These are phyloP conservation scores for Lasioglossum zephyrum DNA, from an alignment of 2,888 invertebrate genomes.

Conservation along the genomic window DNA sequence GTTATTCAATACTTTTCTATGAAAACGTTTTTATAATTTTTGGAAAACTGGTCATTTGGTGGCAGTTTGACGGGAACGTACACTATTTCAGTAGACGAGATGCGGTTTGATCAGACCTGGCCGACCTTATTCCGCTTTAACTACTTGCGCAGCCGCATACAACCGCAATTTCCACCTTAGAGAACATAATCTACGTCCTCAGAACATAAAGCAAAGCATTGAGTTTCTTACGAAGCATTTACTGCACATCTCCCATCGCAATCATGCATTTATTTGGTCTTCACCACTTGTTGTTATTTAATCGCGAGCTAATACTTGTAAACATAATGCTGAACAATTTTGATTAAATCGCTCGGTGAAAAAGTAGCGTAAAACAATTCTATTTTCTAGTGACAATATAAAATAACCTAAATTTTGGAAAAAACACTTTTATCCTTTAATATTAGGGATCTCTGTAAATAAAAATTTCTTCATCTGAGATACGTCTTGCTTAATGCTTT, in stretches of 20 bases:
- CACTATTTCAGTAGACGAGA: slow-evolving; percentile 34
- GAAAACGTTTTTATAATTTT: background rate
- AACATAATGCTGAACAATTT: background rate
- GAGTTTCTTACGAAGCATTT: background rate
- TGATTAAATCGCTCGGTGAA: no score
- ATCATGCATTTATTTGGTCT: background rate
- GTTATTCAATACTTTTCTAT: no score
- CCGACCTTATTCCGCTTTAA: slow-evolving; percentile 33
- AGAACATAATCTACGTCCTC: slow-evolving; percentile 17
- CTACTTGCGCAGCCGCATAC: slow-evolving; percentile 41
- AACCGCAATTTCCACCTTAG: slow-evolving; percentile 27
- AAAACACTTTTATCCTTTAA: background rate
- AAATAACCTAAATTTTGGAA: background rate
- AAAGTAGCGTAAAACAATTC: background rate
- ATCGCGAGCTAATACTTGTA: background rate
- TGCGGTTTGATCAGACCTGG: slow-evolving; percentile 35
- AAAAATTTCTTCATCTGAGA: background rate
- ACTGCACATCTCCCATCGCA: no score
- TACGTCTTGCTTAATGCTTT: background rate
- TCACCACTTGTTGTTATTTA: background rate
- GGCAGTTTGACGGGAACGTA: background rate
- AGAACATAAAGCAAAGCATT: background rate
- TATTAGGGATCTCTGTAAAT: no score
- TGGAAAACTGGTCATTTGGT: background rate
- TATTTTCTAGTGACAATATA: background rate